These are phyloP conservation scores for Portunus trituberculatus DNA, from an alignment of 1,140 invertebrate species.

Conservation along the genomic window DNA sequence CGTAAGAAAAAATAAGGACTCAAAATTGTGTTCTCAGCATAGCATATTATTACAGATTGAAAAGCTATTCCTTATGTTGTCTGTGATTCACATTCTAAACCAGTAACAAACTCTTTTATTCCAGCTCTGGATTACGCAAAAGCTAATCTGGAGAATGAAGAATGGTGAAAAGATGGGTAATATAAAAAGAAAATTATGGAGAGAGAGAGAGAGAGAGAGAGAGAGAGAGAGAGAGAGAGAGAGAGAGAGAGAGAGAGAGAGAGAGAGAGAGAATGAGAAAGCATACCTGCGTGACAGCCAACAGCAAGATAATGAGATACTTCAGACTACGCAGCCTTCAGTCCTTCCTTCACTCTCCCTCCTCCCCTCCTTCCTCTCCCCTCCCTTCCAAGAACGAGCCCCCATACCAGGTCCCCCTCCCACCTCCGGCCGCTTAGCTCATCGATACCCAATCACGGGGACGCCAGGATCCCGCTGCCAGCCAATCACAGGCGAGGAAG, in stretches of 20 bases:
- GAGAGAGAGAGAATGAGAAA: neutral
- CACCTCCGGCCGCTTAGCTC: constrained; percentile 57
- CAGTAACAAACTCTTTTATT: too few relatives aligned
- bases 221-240: too few relatives aligned
- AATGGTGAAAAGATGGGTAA: too few relatives aligned
- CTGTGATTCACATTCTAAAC: too few relatives aligned
- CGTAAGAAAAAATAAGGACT: too few relatives aligned
- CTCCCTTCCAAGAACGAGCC: neutral
- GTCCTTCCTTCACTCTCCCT: neutral
- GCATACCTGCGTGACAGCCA: neutral
- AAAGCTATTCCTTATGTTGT: too few relatives aligned
- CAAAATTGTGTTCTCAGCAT: too few relatives aligned
- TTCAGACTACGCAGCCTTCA: neutral
- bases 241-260: constrained; percentile 3
- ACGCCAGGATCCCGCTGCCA: constrained; percentile 59
- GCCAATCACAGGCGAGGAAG: constrained; percentile 74
- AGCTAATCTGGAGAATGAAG: too few relatives aligned
- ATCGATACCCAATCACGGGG: constrained; percentile 75
- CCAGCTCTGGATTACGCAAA: too few relatives aligned
- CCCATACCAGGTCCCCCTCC: neutral
- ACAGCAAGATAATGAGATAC: neutral
- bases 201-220: neutral
- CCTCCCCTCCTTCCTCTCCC: neutral
- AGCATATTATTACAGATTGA: too few relatives aligned
- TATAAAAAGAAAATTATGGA: too few relatives aligned